Base-by-base conservation (phyloP, 2,113 vertebrate genomes). In the Coreoperca whiteheadi region DNA sequence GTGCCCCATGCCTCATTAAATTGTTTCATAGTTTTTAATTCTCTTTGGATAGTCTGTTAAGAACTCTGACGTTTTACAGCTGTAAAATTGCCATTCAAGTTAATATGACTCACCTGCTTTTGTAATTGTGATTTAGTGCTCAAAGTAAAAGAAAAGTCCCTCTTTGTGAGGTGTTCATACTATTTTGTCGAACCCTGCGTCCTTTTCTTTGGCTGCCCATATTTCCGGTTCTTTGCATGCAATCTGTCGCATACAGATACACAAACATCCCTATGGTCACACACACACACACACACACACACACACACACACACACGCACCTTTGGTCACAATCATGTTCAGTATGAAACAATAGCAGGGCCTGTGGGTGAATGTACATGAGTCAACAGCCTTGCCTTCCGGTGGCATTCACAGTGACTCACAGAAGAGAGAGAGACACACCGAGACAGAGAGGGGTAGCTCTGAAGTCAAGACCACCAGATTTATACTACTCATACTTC, bases 331-430 rank as follows among this genome's bases (percentile, higher is more conserved):
- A 76, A 76, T 78, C 83, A 68, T 43, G 7, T 77, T 88, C 39
- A 2, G 63, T 61, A 53, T 56, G 63, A 81, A 73, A 78, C 81
- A 77, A 73, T 82, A 73, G 84, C 86, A 72, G 70, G 65, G 79
- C 88, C 83, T 46, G 71, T 83, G 84, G 86, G 74, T 72, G 84
- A 83, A 79, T 74, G 81, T 60, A 83, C 78, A 81, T 86, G 89
- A 93, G 85, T 91, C 88, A 88, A 92, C 81, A 79, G 72, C 72
- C n/a, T 30, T 78, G 54, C 56, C 66, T 77, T 85, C 82, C n/a
- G 28, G 77, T 85, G 67, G 85, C 74, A 63, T 84, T 87, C 69
- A 59, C 78, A 43, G 59, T 90, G 91, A 93, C 79, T 91, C 86
- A 90, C 77, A 51, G 50, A 51, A 8, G 66, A 79, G 20, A 46